Evolutionary conservation across 2,797 vertebrate species (phyloP), one percentile per base, ranked within the genome.

Genomic region (Xerus rutilus): DNA sequence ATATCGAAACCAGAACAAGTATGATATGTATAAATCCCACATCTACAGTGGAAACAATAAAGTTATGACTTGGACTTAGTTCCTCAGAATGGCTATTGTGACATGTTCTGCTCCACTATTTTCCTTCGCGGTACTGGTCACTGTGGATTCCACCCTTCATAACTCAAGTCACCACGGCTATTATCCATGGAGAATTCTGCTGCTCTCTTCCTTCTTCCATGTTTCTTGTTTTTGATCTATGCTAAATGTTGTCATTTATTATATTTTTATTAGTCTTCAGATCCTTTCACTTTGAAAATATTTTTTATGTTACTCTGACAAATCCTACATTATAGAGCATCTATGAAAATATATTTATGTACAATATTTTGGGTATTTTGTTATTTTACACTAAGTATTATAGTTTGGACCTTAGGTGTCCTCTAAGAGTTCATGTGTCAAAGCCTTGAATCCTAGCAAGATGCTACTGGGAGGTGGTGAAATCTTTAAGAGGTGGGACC

Each of bases 131-230:
- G 15, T 9, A 14, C 32, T 39, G 21, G 6, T 87, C 59, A 23
- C 8, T 6, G 5, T 10, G 6, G 70, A 83, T 35, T 65, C 28
- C 10, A 23, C 10, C 39, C n/a, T 92, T 78, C n/a, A 2, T 10
- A 2, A 7, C 17, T 6, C n/a, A 74, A 23, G 15, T 54, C 7
- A 39, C 49, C 28, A 28, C 4, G 65, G 49, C 11, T 14, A 1
- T 9, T 76, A 2, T 0, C 1, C 0, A 65, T 47, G 7, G 2
- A 17, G 0, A 72, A 54, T 47, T 30, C n/a, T 15, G 13, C 12
- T 21, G 1, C 28, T 57, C 1, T 3, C 8, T 28, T 10, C 4
- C 85, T 35, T 92, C 9, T 65, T 85, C 62, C 10, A 30, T n/a
- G 1, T 30, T 89, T 43, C 11, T 77, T n/a, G 49, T 73, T 90